phyloP scores from a whole-genome alignment of 2,888 invertebrate species.

The Rhagonycha lutea region DNA sequence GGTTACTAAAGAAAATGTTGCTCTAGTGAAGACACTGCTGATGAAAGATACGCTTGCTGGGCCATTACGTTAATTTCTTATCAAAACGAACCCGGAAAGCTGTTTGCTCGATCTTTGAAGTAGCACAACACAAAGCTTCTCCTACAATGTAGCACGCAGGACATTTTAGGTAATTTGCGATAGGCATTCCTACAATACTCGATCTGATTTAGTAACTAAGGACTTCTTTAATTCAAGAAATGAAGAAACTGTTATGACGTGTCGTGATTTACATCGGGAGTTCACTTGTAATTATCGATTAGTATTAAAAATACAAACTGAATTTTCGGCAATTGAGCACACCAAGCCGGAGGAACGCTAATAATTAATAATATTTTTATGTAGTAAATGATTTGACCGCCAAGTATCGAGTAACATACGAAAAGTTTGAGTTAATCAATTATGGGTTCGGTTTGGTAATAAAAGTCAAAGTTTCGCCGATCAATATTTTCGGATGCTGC shows the following conservation, averaged over 20 bases:
- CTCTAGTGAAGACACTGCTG: not conserved
- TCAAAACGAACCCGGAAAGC: not conserved
- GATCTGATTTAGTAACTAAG: not conserved
- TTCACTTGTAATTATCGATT: not conserved
- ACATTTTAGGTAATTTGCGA: not conserved
- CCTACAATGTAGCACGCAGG: not conserved
- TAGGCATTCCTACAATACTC: not conserved
- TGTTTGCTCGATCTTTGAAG: not conserved
- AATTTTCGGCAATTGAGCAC: not conserved
- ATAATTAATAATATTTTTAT: not conserved
- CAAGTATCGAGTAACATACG: constrained; percentile 7
- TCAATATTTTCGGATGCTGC: constrained; percentile 31
- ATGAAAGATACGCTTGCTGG: not conserved
- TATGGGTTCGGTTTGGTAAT: constrained; percentile 35
- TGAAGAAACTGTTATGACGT: not conserved
- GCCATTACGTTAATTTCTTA: not conserved
- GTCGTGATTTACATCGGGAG: not conserved
- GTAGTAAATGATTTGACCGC: not conserved
- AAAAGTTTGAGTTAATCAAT: constrained; percentile 33
- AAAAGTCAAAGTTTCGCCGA: constrained; percentile 30
- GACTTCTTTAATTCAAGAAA: not conserved
- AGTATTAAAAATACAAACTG: not conserved
- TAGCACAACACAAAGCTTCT: not conserved
- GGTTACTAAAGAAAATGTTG: not conserved
- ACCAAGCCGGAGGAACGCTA: not conserved